These are phyloP conservation scores for Cervus canadensis DNA, from an alignment of 2,113 vertebrate genomes.

Conservation along the genomic window DNA sequence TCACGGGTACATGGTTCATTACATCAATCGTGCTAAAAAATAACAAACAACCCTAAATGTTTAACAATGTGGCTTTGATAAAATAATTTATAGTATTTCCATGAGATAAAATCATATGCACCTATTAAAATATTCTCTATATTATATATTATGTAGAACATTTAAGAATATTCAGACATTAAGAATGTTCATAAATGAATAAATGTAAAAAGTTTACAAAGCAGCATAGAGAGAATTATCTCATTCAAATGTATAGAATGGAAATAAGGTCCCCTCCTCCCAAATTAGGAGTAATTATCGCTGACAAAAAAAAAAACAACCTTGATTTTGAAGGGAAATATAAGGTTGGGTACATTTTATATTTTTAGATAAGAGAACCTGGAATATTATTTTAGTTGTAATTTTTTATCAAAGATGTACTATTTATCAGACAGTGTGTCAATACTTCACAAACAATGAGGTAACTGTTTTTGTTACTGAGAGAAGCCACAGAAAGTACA, in stretches of 20 bases:
- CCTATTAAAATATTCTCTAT: not conserved
- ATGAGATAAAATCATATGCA: not conserved
- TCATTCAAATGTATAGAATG: not conserved
- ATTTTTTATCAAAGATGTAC: not conserved
- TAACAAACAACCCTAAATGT: not conserved
- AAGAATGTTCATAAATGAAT: conserved; percentile 1
- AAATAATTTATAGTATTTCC: not conserved
- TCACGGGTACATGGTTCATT: not conserved
- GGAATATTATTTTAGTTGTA: not conserved
- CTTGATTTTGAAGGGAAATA: not conserved
- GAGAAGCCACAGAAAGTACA: not conserved
- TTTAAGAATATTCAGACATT: not conserved
- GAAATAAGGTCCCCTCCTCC: not conserved
- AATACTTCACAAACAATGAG: not conserved
- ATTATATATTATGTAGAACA: not conserved
- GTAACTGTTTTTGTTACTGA: not conserved
- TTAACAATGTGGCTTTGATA: not conserved
- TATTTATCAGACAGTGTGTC: not conserved
- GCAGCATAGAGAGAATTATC: not conserved
- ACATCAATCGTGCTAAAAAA: not conserved
- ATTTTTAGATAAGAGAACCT: not conserved
- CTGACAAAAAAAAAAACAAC: not conserved
- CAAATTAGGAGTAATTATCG: not conserved
- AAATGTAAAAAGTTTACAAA: not conserved
- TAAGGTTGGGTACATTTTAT: not conserved